Percentiles rank a stretch among this genome's conserved stretches.
Conservation (phyloP, 1,140 invertebrate species). For the Drosophila parvula region DNA sequence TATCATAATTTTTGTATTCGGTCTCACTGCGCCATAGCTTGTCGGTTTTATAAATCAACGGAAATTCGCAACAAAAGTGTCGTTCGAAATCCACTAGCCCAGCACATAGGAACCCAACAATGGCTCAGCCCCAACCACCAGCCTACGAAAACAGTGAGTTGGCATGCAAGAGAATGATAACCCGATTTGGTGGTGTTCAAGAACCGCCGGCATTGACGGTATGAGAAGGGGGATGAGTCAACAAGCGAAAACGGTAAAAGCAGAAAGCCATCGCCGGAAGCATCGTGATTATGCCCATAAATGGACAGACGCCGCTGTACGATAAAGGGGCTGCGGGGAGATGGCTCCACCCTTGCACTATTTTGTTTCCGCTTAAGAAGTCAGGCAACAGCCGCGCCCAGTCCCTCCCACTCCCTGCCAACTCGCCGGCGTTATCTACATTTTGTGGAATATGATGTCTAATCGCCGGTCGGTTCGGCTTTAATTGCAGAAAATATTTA, state of each 20-base stretch:
- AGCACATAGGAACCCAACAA: constrained; percentile 39
- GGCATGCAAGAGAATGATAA: constrained; percentile 12
- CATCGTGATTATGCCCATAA: constrained; percentile 73
- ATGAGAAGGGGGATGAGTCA: constrained; percentile 67
- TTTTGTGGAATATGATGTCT: constrained; percentile 10
- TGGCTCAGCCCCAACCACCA: constrained; percentile 80
- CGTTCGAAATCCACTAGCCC: constrained; percentile 14
- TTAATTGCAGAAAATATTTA: constrained; percentile 91
- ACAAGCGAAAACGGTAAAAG: constrained; percentile 69
- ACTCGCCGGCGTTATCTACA: constrained; percentile 18
- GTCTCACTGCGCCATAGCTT: constrained; percentile 13
- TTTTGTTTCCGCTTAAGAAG: constrained; percentile 13
- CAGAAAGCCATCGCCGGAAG: constrained; percentile 62
- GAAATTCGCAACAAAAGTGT: constrained; percentile 50
- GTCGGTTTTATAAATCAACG: constrained; percentile 53
- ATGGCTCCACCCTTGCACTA: constrained; percentile 8
- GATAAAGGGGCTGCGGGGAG: constrained; percentile 5
- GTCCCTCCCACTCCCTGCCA: constrained; percentile 13
- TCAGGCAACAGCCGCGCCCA: constrained; percentile 60
- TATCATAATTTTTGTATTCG: neutral
- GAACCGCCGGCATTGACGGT: constrained; percentile 16
- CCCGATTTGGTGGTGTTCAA: constrained; percentile 14
- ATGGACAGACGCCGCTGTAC: constrained; percentile 44
- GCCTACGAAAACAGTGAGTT: constrained; percentile 83
- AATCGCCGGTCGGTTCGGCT: constrained; percentile 55